Conservation (phyloP, 2,888 invertebrate genomes). For the Punctoribates punctum region DNA sequence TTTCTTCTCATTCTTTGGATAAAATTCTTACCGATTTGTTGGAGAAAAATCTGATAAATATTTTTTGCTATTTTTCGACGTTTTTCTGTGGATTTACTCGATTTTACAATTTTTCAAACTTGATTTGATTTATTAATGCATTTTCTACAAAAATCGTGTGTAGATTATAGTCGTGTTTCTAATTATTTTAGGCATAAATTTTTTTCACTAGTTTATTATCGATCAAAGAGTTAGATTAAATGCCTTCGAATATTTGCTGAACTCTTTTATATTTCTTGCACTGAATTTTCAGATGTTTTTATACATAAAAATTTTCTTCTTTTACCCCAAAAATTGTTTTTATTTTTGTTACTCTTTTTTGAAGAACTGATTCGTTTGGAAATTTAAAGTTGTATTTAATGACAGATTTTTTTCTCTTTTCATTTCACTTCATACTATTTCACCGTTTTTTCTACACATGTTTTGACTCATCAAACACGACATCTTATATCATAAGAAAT, state of each 20-base stretch:
- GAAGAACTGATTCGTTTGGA: neutral
- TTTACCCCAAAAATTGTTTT: neutral
- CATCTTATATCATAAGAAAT: neutral
- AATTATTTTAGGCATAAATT: constrained; percentile 35
- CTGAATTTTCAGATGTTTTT: too few species aligned
- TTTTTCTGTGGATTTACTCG: neutral
- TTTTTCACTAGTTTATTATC: neutral
- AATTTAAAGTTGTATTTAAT: constrained; percentile 13
- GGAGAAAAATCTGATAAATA: constrained; percentile 15
- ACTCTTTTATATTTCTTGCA: neutral
- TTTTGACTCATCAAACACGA: constrained; percentile 32
- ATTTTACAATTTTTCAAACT: constrained; percentile 31
- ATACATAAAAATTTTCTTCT: neutral
- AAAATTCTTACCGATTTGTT: neutral
- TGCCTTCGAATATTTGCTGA: constrained; percentile 11
- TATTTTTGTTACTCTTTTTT: neutral
- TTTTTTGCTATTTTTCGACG: neutral
- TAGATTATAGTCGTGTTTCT: constrained; percentile 29
- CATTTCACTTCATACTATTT: neutral
- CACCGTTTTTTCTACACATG: neutral
- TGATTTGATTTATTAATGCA: constrained; percentile 22
- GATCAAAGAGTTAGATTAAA: constrained; percentile 25
- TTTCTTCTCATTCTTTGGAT: neutral
- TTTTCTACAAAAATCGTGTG: constrained; percentile 19
- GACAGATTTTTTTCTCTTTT: neutral